These are phyloP conservation scores for Caenorhabditis latens DNA, from an alignment of 1,140 invertebrate species.

Conservation along the genomic window DNA sequence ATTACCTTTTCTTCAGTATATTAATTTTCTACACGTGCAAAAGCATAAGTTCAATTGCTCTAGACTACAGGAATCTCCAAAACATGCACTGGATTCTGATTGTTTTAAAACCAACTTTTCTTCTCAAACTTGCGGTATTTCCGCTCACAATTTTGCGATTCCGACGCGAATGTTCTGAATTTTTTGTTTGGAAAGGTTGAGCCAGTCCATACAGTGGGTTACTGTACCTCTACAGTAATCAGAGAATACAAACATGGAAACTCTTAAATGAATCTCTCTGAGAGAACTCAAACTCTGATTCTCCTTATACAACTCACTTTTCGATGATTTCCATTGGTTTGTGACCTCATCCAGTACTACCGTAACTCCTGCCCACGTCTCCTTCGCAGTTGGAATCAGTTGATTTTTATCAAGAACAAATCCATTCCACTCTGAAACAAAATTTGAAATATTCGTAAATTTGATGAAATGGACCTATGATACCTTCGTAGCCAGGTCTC, in stretches of 20 bases:
- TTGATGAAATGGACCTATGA: constrained; percentile 4
- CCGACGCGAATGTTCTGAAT: background rate
- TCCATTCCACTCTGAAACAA: constrained; percentile 76
- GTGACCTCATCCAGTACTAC: constrained; percentile 74
- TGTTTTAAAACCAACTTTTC: constrained; percentile 5
- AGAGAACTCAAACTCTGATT: background rate
- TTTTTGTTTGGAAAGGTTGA: background rate
- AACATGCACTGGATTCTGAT: background rate
- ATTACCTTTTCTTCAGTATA: background rate
- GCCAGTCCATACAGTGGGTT: too few species aligned
- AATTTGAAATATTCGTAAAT: constrained; percentile 17
- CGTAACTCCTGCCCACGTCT: constrained; percentile 83
- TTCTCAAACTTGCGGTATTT: background rate
- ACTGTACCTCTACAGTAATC: too few species aligned
- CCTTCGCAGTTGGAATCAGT: constrained; percentile 83
- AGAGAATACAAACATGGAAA: too few species aligned
- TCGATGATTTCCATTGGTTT: constrained; percentile 39
- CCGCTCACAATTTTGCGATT: constrained; percentile 40
- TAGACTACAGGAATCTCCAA: background rate
- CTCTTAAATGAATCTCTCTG: background rate
- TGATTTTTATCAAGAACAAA: constrained; percentile 80
- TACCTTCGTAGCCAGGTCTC: constrained; percentile 72
- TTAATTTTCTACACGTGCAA: background rate
- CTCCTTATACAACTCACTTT: background rate
- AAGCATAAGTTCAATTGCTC: background rate